These are phyloP conservation scores for Cotesia congregata DNA, from an alignment of 2,888 invertebrate species.

Conservation along the genomic window DNA sequence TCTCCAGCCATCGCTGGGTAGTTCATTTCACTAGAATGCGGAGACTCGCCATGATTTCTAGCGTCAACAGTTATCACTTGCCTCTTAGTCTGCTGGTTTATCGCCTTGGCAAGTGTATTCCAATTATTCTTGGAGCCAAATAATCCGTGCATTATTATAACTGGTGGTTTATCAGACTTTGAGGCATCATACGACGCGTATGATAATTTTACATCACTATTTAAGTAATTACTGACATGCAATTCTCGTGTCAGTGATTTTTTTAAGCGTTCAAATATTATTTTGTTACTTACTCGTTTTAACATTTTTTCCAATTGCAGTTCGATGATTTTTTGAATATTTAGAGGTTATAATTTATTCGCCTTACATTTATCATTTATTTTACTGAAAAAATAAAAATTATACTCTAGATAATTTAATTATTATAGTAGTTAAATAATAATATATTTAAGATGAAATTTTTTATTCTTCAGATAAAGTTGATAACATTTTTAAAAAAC, in stretches of 20 bases:
- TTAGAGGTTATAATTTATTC: neutral
- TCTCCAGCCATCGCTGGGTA: slow-evolving; percentile 85
- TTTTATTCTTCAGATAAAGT: neutral
- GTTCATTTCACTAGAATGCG: slow-evolving; percentile 80
- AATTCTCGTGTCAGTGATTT: neutral
- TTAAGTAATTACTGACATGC: neutral
- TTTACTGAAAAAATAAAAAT: neutral
- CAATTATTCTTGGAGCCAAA: slow-evolving; percentile 91
- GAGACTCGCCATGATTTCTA: slow-evolving; percentile 95
- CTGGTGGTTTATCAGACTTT: slow-evolving; percentile 69
- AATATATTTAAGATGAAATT: neutral
- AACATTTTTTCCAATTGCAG: neutral
- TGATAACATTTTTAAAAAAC: neutral
- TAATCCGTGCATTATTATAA: slow-evolving; percentile 89
- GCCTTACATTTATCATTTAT: neutral
- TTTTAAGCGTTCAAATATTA: neutral
- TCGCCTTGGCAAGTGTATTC: slow-evolving; percentile 82
- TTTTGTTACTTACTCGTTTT: neutral
- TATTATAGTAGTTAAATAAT: neutral
- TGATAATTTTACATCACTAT: slow-evolving; percentile 16
- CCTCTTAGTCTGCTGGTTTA: slow-evolving; percentile 77
- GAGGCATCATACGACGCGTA: slow-evolving; percentile 11
- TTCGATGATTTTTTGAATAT: neutral
- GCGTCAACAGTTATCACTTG: slow-evolving; percentile 87
- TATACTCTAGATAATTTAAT: neutral